Conservation (phyloP, 2,888 invertebrate species). For the Myopa tessellatipennis region DNA sequence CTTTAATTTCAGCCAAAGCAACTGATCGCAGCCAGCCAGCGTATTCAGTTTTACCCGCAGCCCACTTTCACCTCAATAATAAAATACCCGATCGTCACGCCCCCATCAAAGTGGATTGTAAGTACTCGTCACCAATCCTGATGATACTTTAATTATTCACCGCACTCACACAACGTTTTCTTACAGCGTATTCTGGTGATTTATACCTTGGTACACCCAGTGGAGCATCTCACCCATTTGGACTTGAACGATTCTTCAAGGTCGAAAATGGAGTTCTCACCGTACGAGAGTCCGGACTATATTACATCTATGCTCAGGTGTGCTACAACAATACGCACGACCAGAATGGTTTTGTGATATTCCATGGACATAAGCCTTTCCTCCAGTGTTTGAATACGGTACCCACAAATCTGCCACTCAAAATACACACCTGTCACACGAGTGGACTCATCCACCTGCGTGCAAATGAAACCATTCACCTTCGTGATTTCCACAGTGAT, state of each 20-base stretch:
- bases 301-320: slow-evolving; percentile 83
- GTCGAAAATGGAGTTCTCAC: slow-evolving; percentile 75
- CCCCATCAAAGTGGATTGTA: slow-evolving; percentile 50
- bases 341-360: slow-evolving; percentile 79
- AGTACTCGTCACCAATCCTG: slow-evolving; percentile 38
- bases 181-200: slow-evolving; percentile 59
- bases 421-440: slow-evolving; percentile 81
- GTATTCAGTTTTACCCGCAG: slow-evolving; percentile 51
- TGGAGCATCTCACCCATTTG: slow-evolving; percentile 71
- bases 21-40: slow-evolving; percentile 31
- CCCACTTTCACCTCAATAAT: slow-evolving; percentile 62
- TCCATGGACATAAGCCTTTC: slow-evolving; percentile 74
- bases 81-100: slow-evolving; percentile 56
- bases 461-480: slow-evolving; percentile 75
- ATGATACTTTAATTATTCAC: neutral
- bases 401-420: slow-evolving; percentile 70
- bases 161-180: neutral
- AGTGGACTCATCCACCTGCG: slow-evolving; percentile 75
- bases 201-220: slow-evolving; percentile 62
- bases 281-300: slow-evolving; percentile 78
- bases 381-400: slow-evolving; percentile 81
- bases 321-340: slow-evolving; percentile 84
- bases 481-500: slow-evolving; percentile 74
- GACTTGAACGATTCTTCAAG: slow-evolving; percentile 73
- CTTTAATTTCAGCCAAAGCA: slow-evolving; percentile 62